Evolutionary conservation across 2,113 vertebrate genomes (phyloP).

Genomic region (Cairina moschata): DNA sequence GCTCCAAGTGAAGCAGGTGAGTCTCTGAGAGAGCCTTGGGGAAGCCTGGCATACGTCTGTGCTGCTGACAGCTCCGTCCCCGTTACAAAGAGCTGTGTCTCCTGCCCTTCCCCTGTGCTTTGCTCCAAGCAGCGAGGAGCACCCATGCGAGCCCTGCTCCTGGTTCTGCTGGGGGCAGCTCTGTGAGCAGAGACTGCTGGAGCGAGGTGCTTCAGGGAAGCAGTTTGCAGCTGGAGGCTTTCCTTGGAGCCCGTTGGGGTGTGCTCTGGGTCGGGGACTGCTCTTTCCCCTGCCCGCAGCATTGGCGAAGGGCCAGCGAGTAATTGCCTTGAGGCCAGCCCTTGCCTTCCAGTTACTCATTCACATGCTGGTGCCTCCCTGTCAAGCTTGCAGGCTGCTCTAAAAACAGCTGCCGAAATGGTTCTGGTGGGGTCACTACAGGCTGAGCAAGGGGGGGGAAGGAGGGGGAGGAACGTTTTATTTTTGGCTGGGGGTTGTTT

Average conservation of each 20-base stretch:
- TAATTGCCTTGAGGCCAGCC: background rate
- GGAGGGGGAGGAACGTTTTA: background rate
- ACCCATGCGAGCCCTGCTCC: background rate
- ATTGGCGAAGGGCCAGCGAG: background rate
- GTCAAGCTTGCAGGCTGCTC: background rate
- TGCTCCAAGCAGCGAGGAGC: fast-evolving
- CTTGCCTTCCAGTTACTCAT: background rate
- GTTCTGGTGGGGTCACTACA: constrained; percentile 1
- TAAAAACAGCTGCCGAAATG: background rate
- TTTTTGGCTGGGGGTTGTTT: background rate
- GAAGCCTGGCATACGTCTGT: background rate
- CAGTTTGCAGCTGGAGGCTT: background rate
- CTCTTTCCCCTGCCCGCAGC: background rate
- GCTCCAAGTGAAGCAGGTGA: background rate
- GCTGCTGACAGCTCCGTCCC: fast-evolving
- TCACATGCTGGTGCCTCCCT: background rate
- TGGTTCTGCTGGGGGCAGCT: fast-evolving
- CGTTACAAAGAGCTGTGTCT: background rate
- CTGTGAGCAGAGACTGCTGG: fast-evolving
- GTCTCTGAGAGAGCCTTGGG: background rate
- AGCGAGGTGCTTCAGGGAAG: background rate
- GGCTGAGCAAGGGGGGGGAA: fast-evolving
- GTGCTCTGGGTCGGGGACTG: background rate
- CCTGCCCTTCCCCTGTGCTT: background rate
- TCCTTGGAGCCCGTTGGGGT: background rate